Conservation (phyloP, 1,140 invertebrate genomes). For the Drosophila eugracilis region DNA sequence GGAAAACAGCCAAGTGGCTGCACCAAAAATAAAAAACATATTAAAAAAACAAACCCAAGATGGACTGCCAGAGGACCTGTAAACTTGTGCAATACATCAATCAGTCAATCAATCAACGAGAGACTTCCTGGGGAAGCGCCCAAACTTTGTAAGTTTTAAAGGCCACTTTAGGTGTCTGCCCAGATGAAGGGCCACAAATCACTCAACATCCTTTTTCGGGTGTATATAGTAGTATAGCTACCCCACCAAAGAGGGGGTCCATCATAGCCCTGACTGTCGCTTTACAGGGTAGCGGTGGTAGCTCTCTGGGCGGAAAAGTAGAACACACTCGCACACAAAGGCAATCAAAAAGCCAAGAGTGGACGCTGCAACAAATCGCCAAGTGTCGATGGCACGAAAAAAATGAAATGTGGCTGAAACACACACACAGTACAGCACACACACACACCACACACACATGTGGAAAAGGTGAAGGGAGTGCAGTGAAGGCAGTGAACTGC, state of each 20-base stretch:
- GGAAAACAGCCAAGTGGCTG: slow-evolving; percentile 28
- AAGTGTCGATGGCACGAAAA: slow-evolving; percentile 67
- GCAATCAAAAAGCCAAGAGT: slow-evolving; percentile 59
- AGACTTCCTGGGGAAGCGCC: neutral
- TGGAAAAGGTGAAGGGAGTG: slow-evolving; percentile 5
- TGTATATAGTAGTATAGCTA: too few species aligned
- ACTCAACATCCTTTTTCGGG: slow-evolving; percentile 15
- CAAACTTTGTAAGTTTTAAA: neutral
- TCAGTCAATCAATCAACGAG: slow-evolving; percentile 32
- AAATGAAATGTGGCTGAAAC: slow-evolving; percentile 58
- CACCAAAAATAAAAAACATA: slow-evolving; percentile 3
- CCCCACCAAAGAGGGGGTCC: neutral
- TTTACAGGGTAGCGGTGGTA: slow-evolving; percentile 19
- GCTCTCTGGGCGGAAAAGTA: slow-evolving; percentile 43
- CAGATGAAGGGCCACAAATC: slow-evolving; percentile 19
- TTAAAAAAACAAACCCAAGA: slow-evolving; percentile 1
- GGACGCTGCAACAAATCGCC: slow-evolving; percentile 76
- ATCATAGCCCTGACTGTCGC: neutral
- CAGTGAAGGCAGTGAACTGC: slow-evolving; percentile 43
- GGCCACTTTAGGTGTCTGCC: slow-evolving; percentile 7
- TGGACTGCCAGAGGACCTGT: slow-evolving; percentile 33
- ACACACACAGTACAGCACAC: slow-evolving; percentile 1
- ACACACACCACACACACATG: neutral
- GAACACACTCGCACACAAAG: slow-evolving; percentile 61
- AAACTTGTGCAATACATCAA: slow-evolving; percentile 29